phyloP scores from a whole-genome alignment of 2,797 vertebrate species.

The Menidia menidia region DNA sequence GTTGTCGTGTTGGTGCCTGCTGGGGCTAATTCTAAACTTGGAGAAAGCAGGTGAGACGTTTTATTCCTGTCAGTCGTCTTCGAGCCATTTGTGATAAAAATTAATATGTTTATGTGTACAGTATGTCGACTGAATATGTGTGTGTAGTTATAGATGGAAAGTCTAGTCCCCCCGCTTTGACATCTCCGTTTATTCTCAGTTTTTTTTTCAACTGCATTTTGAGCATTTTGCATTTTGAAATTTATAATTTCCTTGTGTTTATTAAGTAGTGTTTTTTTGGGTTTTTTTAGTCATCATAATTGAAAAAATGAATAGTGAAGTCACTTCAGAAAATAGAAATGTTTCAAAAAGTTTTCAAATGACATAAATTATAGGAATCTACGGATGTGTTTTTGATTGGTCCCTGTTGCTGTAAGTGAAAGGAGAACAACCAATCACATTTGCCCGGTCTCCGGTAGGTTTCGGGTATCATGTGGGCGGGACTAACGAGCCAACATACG shows the following conservation, averaged over 20 bases:
- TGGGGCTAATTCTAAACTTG: constrained; percentile 60
- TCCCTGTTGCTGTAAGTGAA: background rate
- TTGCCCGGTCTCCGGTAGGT: background rate
- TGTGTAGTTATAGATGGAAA: background rate
- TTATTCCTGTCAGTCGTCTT: background rate
- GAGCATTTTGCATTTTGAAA: too few relatives aligned
- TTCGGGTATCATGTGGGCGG: constrained; percentile 26
- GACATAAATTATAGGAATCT: constrained; percentile 45
- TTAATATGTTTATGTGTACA: background rate
- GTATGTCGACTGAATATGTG: background rate
- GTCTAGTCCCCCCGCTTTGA: background rate
- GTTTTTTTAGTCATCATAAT: background rate
- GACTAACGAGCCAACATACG: constrained; percentile 5
- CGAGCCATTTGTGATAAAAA: too few relatives aligned
- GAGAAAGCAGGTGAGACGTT: constrained; percentile 64
- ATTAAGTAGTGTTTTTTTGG: background rate
- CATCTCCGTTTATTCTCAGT: background rate
- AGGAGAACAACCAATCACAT: constrained; percentile 52
- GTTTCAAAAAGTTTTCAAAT: background rate
- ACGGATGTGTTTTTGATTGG: constrained; percentile 61
- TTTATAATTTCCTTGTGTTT: background rate
- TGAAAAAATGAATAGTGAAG: background rate
- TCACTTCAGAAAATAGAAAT: rapidly evolving
- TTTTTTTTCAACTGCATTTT: too few relatives aligned
- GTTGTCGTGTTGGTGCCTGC: constrained; percentile 55